A percentile compares a stretch with the other conserved stretches of the same genome.
These are phyloP conservation scores for Maccullochella peelii DNA, from an alignment of 2,113 vertebrate genomes.

Conservation along the genomic window DNA sequence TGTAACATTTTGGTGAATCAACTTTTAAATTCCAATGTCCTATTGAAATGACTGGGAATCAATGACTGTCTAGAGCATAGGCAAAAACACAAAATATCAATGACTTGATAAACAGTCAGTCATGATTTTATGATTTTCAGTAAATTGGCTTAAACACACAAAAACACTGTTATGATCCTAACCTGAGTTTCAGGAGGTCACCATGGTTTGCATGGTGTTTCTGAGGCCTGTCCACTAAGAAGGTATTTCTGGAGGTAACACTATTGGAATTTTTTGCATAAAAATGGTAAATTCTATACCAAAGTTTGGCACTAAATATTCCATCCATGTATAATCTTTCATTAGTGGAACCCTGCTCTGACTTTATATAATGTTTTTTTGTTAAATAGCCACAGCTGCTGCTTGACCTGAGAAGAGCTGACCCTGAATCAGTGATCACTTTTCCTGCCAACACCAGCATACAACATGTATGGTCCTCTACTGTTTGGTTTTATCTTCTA, in stretches of 20 bases:
- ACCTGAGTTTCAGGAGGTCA: background rate
- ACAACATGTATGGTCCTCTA: conserved; percentile 49
- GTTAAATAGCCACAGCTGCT: background rate
- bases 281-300: background rate
- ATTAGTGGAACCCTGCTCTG: background rate
- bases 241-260: background rate
- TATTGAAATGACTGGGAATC: background rate
- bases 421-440: conserved; percentile 61
- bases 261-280: background rate
- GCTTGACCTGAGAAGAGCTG: background rate
- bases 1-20: background rate
- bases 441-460: conserved; percentile 57
- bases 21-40: background rate
- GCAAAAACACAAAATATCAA: background rate
- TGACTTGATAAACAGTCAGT: background rate
- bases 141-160: background rate
- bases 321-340: background rate
- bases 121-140: background rate
- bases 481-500: conserved; percentile 54
- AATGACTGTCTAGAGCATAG: background rate
- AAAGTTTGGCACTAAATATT: background rate
- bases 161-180: background rate
- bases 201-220: background rate
- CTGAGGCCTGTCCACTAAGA: background rate
- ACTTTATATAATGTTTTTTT: background rate